Evolutionary conservation across 2,888 invertebrate species (phyloP).

Genomic region (Leptinotarsa haldemani): DNA sequence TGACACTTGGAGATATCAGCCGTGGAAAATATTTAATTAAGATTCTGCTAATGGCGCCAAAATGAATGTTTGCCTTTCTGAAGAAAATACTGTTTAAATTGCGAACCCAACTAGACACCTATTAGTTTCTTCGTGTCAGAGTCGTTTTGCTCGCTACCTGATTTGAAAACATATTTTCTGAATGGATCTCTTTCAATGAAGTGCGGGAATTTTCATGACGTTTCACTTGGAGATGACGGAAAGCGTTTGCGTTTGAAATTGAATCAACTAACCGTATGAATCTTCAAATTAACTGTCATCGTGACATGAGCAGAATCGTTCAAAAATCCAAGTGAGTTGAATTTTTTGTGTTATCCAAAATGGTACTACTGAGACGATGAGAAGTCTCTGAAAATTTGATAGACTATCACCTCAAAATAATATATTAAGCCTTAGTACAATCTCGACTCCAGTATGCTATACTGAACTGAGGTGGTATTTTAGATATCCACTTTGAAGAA

Average conservation of each 20-base stretch:
- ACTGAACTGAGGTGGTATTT: too few species aligned
- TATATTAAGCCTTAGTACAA: too few species aligned
- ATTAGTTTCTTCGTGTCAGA: conserved; percentile 56
- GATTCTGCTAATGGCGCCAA: conserved; percentile 62
- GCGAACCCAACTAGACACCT: conserved; percentile 56
- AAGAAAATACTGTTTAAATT: conserved; percentile 57
- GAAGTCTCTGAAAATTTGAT: too few species aligned
- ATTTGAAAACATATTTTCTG: conserved; percentile 38
- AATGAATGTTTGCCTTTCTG: conserved; percentile 59
- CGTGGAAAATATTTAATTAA: conserved; percentile 67
- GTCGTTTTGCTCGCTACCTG: conserved; percentile 39
- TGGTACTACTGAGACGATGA: too few species aligned
- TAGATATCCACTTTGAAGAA: too few species aligned
- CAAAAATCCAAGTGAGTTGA: too few species aligned
- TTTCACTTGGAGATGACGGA: background rate
- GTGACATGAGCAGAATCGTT: too few species aligned
- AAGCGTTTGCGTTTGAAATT: background rate
- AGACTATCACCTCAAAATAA: too few species aligned
- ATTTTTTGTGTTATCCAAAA: too few species aligned
- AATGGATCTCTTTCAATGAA: conserved; percentile 27
- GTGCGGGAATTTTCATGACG: conserved; percentile 6
- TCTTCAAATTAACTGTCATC: too few species aligned
- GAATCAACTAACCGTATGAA: too few species aligned
- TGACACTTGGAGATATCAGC: conserved; percentile 67
- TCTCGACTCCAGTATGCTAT: too few species aligned